Percentiles rank a stretch among this genome's conserved stretches.
Evolutionary conservation across 2,113 vertebrate species (phyloP).

Genomic region (Accipiter virgatus): DNA sequence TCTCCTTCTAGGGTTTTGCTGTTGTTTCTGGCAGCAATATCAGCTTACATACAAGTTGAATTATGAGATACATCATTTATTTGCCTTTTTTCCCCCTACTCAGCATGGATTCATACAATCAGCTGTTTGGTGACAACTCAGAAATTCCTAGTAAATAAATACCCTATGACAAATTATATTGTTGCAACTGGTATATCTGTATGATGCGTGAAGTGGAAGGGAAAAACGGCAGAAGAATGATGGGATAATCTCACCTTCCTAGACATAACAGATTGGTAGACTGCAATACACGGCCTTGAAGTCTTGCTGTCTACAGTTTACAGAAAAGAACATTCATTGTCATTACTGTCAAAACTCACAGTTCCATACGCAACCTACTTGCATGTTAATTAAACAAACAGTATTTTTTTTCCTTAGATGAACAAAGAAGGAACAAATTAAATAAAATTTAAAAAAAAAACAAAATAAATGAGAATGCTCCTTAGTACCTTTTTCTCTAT

Average conservation of each 20-base stretch:
- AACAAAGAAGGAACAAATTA: not conserved
- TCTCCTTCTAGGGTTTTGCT: not conserved
- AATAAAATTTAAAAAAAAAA: not conserved
- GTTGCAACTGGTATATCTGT: not conserved
- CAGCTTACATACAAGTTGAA: not conserved
- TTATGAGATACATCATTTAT: not conserved
- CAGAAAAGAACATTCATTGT: not conserved
- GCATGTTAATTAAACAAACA: not conserved
- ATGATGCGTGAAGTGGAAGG: not conserved
- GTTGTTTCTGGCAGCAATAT: not conserved
- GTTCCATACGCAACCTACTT: not conserved
- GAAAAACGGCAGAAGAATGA: not conserved
- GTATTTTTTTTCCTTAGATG: not conserved
- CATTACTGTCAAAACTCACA: not conserved
- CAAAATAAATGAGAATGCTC: not conserved
- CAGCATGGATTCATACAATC: not conserved
- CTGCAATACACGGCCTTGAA: not conserved
- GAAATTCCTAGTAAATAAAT: not conserved
- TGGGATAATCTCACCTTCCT: not conserved
- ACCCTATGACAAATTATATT: not conserved
- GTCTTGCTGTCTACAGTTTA: not conserved
- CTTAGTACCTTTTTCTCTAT: not conserved
- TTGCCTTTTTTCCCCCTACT: not conserved
- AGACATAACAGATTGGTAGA: not conserved
- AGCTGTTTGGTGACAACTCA: not conserved